Evolutionary conservation across 2,113 vertebrate genomes (phyloP), one percentile per base, ranked within the genome.

Genomic region (Thamnophis sirtalis): DNA sequence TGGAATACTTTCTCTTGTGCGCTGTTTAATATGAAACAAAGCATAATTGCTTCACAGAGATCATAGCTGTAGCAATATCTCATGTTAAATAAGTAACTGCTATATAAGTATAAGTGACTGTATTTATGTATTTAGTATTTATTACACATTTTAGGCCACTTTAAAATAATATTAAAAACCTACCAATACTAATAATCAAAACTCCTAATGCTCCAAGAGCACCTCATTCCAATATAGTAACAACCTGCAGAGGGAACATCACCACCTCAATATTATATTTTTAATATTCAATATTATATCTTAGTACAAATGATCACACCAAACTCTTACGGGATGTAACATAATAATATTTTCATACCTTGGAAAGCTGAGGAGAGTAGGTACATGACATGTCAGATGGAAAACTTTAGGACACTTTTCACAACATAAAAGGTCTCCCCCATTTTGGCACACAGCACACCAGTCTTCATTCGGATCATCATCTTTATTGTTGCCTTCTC

Each of bases 401-500:
- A 99, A 99, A 94, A 99, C 99, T 97, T 99, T 99, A 15, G 99
- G 99, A 95, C 99, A 99, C 96, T 98, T 99, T 95, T 99, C 99
- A 93, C 99, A 99, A 96, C 99, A 99, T 19, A 99, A 96, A 7
- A 99, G 98, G 93, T 99, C 98, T 21, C 99, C 99, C 86, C 99
- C 99, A 0, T 99, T 99, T 95, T 98, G 99, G 97, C 99, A 99
- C 88, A 99, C 99, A 0, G 99, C 99, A 90, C 99, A 99, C 99
- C 99, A 99, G 96, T 99, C 99, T 95, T 99, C 99, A 87, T 99
- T 99, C 2, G 99, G 99, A 92, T 99, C 99, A 0, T 99, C 99
- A 0, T 99, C 99, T 95, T 99, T 99, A 94, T 97, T 98, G 50
- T 4, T 97, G 15, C 97, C 95, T 15, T 98, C 97, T 55, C 97